Base-by-base conservation (phyloP, 1,140 invertebrate species). In the Trichoplusia ni region DNA sequence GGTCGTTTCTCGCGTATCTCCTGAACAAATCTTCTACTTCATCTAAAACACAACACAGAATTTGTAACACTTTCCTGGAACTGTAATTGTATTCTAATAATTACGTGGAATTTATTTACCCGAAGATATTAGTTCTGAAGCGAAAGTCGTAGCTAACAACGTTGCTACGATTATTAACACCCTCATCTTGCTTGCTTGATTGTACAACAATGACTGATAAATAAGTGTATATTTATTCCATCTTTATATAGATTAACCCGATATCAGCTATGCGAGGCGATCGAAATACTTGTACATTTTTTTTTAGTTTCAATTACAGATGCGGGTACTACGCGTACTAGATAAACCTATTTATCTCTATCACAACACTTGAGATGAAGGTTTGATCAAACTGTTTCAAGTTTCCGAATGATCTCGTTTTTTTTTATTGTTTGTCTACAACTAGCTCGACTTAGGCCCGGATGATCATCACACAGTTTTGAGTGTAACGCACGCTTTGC, bases 21-120 rank as follows among this genome's bases (percentile, higher is more conserved):
- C 33, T 72, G 42, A 89, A 81, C 8, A 84, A 49, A 7, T 51
- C 23, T 58, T 81, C 69, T 7, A 84, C 47, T 27, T 76, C 79
- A 69, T 78, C 86, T 89, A 58, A 29, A 78, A 83, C 51, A 38
- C 25, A n/a, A n/a, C n/a, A n/a, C n/a, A n/a, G 35, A 31, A n/a
- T n/a, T n/a, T n/a, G n/a, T n/a, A n/a, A n/a, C n/a, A n/a, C n/a
- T n/a, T n/a, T n/a, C n/a, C n/a, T n/a, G n/a, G n/a, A n/a, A n/a
- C n/a, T n/a, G n/a, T n/a, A n/a, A n/a, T n/a, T n/a, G n/a, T n/a
- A n/a, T n/a, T n/a, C n/a, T n/a, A n/a, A n/a, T n/a, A n/a, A n/a
- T n/a, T n/a, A n/a, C n/a, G n/a, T n/a, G n/a, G n/a, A n/a, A n/a
- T n/a, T n/a, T 7, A 63, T 37, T 77, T 77, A 86, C 84, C 82